These are phyloP conservation scores for Arctopsyche grandis DNA, from an alignment of 1,140 invertebrate species.

Conservation along the genomic window DNA sequence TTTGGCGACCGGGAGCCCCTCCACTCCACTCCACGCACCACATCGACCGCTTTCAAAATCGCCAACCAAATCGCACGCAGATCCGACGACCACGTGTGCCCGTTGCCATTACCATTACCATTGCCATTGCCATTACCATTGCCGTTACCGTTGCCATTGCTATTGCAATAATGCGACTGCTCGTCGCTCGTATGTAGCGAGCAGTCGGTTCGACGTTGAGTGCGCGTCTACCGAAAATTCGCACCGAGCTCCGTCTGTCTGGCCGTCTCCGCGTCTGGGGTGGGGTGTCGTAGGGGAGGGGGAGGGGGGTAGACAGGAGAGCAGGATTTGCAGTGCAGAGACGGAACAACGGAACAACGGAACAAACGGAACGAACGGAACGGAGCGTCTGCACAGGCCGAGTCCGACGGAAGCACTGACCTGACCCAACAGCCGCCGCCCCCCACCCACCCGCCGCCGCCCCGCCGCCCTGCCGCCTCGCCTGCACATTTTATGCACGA, in stretches of 20 bases:
- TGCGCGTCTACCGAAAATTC: no score
- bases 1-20: neutral
- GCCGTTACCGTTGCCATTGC: neutral
- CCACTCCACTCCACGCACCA: neutral
- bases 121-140: neutral
- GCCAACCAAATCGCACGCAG: neutral
- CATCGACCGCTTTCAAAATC: neutral
- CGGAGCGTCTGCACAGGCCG: neutral
- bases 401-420: constrained; percentile 38
- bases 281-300: no score
- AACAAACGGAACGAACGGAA: no score
- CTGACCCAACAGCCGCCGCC: constrained; percentile 36
- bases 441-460: neutral
- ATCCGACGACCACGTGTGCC: neutral
- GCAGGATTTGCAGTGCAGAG: no score
- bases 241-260: no score
- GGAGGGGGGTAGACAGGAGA: no score
- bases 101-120: neutral
- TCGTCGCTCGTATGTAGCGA: neutral
- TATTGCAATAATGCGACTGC: neutral
- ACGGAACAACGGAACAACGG: no score
- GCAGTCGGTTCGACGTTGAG: neutral
- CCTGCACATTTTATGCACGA: constrained; percentile 18
- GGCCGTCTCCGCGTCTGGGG: no score
- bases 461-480: neutral